These are phyloP conservation scores for Mastigias papua DNA, from an alignment of 30 jellyfish, hydroid and myxozoan genomes.

Conservation along the genomic window DNA sequence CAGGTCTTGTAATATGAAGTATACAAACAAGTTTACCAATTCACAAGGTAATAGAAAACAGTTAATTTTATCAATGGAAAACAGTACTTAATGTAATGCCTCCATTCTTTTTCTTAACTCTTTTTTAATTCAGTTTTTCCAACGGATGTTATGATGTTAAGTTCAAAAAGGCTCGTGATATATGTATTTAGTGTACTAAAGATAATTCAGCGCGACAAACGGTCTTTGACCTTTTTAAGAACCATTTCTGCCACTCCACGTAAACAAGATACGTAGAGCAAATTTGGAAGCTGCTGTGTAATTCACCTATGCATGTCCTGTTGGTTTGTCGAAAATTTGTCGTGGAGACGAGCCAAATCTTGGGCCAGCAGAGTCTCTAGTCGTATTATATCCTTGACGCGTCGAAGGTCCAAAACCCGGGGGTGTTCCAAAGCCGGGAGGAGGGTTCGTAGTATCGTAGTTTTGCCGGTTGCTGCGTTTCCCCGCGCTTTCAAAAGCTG, in stretches of 20 bases:
- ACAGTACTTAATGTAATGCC: too few relatives aligned
- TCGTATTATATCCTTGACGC: slow-evolving; percentile 46
- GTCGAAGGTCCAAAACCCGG: slow-evolving; percentile 68
- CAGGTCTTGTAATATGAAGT: too few relatives aligned
- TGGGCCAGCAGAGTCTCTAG: slow-evolving; percentile 40
- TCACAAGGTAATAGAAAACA: too few relatives aligned
- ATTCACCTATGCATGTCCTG: neutral
- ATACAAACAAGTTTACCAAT: too few relatives aligned
- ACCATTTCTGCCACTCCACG: neutral
- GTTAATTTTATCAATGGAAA: too few relatives aligned
- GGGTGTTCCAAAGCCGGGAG: slow-evolving; percentile 48
- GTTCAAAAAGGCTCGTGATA: neutral
- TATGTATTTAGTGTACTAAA: neutral
- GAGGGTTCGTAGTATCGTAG: slow-evolving; percentile 15
- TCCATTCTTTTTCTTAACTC: too few relatives aligned
- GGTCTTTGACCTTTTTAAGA: too few relatives aligned
- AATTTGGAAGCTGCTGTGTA: neutral
- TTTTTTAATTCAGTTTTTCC: neutral
- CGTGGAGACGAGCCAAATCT: slow-evolving; percentile 62
- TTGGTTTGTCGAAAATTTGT: slow-evolving; percentile 15
- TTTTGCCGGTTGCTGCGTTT: slow-evolving; percentile 12
- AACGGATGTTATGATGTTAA: neutral
- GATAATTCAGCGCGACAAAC: too few relatives aligned
- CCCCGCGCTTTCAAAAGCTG: slow-evolving; percentile 76
- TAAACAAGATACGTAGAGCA: too few relatives aligned